phyloP scores from a whole-genome alignment of 2,888 invertebrate species.

The Acanthosoma haemorrhoidale region DNA sequence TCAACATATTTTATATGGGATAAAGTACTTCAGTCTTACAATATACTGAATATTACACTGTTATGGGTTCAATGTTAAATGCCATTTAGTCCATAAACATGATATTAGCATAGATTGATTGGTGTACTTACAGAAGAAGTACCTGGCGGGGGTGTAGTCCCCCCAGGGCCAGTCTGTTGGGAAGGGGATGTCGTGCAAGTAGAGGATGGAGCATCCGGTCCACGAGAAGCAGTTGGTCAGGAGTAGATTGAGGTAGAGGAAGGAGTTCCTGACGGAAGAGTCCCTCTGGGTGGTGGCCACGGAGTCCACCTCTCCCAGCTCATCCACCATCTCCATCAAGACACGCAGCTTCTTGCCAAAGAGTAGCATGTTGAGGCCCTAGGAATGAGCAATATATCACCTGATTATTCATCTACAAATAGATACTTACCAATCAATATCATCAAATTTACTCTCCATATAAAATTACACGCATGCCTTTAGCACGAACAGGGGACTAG shows the following conservation, averaged over 20 bases:
- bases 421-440: too few relatives aligned
- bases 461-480: too few relatives aligned
- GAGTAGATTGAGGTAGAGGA: constrained; percentile 1
- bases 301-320: constrained; percentile 3
- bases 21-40: too few relatives aligned
- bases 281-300: background rate
- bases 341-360: background rate
- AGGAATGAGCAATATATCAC: too few relatives aligned
- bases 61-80: too few relatives aligned
- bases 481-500: too few relatives aligned
- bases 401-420: too few relatives aligned
- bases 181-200: constrained; percentile 18
- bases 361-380: background rate
- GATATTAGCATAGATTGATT: too few relatives aligned
- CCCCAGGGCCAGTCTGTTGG: constrained; percentile 20
- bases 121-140: background rate
- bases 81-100: too few relatives aligned
- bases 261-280: background rate
- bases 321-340: constrained; percentile 15
- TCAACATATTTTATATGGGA: too few relatives aligned
- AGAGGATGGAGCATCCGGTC: constrained; percentile 13
- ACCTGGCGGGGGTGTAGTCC: background rate
- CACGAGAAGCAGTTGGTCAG: background rate
- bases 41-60: too few relatives aligned
- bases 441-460: too few relatives aligned